These are phyloP conservation scores for Mungos mungo DNA, from an alignment of 2,113 vertebrate species.

Conservation along the genomic window DNA sequence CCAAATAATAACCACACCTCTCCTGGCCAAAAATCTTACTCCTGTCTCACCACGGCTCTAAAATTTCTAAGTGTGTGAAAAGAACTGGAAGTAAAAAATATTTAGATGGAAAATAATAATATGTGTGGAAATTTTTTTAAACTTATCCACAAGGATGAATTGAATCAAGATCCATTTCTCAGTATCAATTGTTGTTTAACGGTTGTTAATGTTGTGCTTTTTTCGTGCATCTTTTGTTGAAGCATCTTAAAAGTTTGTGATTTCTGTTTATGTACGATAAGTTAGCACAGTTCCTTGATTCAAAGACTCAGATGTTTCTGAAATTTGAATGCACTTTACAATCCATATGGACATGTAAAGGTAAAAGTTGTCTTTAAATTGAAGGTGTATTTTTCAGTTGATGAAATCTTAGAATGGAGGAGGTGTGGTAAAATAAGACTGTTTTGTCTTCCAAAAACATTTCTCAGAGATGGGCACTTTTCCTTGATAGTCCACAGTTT, in stretches of 20 bases:
- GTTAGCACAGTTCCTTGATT: neutral
- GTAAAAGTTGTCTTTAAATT: neutral
- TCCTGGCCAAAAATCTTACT: neutral
- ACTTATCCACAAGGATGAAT: neutral
- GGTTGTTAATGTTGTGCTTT: neutral
- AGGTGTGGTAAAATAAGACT: neutral
- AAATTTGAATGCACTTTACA: neutral
- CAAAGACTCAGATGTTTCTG: neutral
- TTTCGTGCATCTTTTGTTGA: neutral
- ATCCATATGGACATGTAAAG: neutral
- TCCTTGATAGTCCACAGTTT: neutral
- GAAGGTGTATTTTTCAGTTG: neutral
- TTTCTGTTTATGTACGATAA: neutral
- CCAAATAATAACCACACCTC: neutral
- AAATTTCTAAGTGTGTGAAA: neutral
- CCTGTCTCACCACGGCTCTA: neutral
- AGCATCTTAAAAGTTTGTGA: neutral
- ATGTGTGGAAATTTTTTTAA: slow-evolving; percentile 8
- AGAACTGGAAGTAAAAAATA: neutral
- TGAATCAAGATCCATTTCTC: neutral
- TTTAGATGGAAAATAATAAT: neutral
- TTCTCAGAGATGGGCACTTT: neutral
- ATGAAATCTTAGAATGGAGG: neutral
- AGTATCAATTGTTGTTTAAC: neutral
- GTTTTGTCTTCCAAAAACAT: neutral